Base-by-base conservation (phyloP, 2,888 invertebrate genomes). In the Catocala sponsa region DNA sequence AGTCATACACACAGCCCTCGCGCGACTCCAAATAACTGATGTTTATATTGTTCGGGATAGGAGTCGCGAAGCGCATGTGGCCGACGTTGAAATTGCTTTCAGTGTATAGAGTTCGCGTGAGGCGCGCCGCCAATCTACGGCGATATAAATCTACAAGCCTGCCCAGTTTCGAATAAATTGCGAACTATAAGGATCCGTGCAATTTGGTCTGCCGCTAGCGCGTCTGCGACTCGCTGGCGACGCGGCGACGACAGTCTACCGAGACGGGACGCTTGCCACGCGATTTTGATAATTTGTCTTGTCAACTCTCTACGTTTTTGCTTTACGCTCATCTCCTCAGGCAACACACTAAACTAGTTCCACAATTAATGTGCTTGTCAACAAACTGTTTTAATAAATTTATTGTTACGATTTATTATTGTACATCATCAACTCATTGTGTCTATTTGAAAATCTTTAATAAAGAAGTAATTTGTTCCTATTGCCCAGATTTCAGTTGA, bases 111-210 rank as follows among this genome's bases (percentile, higher is more conserved):
- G 84, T 71, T 91, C 85, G 90, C 89, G 91, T 91, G 90, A 86
- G 87, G 77, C 81, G 84, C 83, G 81, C 88, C 84, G 83, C 87
- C 88, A 86, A 89, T 90, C 87, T 85, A 83, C 78, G 81, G 79
- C 84, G 90, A 92, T 92, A 92, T 90, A 91, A 92, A 92, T 91
- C 90, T 91, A 87, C 88, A 84, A 85, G 85, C 84, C 83, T 83
- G 85, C 83, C 81, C 88, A 87, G 86, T 86, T 89, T 86, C 82
- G 84, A 90, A 91, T 92, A 91, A 90, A 92, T 91, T 89, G 90
- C 88, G 75, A 88, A 87, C 87, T 89, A 84, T 87, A 88, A 87
- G 87, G 85, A 88, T 87, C 82, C 80, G 78, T 84, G 85, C 87
- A 86, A 86, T 88, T 87, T 84, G 78, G 80, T 64, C 68, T 64